Base-by-base conservation (phyloP, 2,888 invertebrate species). In the Cheilosia impressa region DNA sequence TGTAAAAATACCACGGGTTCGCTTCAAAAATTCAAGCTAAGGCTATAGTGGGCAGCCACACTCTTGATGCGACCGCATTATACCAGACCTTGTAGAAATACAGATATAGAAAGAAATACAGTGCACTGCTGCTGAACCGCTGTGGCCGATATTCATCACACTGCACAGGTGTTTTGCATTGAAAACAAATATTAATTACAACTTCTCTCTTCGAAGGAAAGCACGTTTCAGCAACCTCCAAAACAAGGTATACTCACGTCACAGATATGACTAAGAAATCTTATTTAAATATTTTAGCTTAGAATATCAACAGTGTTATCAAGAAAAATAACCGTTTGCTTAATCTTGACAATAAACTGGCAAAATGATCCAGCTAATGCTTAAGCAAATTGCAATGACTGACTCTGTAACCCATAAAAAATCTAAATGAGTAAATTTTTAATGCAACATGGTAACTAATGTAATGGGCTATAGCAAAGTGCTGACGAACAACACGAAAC, bases 371-470 rank as follows among this genome's bases (percentile, higher is more conserved):
- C 38, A 1, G 4, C 6, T 27, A 62, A 22, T n/a, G 34, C 22
- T 27, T 65, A 63, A 62, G 27, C n/a, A 24, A 65, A 22, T 24
- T 41, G 17, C 53, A 66, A 15, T 1, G 31, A 9, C 31, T 9
- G 2, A 31, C 31, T 15, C n/a, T 15, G 22, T 6, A 5, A n/a
- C 22, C 38, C 13, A 13, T 4, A 38, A 3, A 38, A 17, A 31
- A 31, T 31, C 31, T 9, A 31, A 31, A 9, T 9, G 9, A 2
- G 9, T 31, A 31, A 9, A 5, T 31, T 27, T 27, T 22, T 38
- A 73, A 27, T 63, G 73, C 34, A 63, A 63, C 31, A 63, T 55
- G 45, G 17, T 47, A 55, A 10, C 73, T 19, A 68, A 19, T 31
- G 9, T 31, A 9, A 47, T 38, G 13, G 19, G 38, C 3, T 3